phyloP scores from a whole-genome alignment of 2,888 invertebrate genomes.

The Pseudoips prasinana region DNA sequence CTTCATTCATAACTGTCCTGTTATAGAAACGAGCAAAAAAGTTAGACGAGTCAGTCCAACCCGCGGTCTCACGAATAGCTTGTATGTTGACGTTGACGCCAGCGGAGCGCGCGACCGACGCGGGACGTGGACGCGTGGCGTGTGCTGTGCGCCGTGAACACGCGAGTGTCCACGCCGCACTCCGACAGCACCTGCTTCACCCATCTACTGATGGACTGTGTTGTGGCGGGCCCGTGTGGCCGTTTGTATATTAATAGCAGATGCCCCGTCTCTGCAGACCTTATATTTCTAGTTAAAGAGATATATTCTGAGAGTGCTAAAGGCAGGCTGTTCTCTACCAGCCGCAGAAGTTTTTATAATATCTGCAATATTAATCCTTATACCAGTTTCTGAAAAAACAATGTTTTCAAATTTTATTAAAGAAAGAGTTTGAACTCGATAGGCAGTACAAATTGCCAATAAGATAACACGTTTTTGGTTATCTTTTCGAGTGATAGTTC shows the following conservation, averaged over 20 bases:
- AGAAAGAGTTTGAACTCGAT: slow-evolving; percentile 7
- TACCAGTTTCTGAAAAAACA: background rate
- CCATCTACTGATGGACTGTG: slow-evolving; percentile 17
- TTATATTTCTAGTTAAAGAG: background rate
- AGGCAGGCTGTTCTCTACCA: background rate
- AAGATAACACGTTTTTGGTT: too few species aligned
- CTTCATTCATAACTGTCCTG: background rate
- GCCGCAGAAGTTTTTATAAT: slow-evolving; percentile 3
- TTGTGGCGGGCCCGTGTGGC: slow-evolving; percentile 4
- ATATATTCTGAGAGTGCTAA: background rate
- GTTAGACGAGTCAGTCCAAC: background rate
- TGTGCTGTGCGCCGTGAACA: slow-evolving; percentile 21
- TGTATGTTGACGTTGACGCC: background rate
- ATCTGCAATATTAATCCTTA: slow-evolving; percentile 1
- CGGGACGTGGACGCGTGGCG: slow-evolving; percentile 23
- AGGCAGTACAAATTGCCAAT: too few species aligned
- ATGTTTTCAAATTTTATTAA: slow-evolving; percentile 1
- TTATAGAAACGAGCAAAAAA: background rate
- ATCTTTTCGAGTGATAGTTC: slow-evolving; percentile 4
- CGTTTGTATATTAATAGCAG: slow-evolving; percentile 8
- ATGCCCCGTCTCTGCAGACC: background rate
- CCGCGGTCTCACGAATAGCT: background rate
- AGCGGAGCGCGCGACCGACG: slow-evolving; percentile 7
- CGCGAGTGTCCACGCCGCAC: slow-evolving; percentile 7
- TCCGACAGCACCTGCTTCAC: slow-evolving; percentile 6